phyloP scores from a whole-genome alignment of 2,888 invertebrate genomes.

The Eudasyphora cyanicolor region DNA sequence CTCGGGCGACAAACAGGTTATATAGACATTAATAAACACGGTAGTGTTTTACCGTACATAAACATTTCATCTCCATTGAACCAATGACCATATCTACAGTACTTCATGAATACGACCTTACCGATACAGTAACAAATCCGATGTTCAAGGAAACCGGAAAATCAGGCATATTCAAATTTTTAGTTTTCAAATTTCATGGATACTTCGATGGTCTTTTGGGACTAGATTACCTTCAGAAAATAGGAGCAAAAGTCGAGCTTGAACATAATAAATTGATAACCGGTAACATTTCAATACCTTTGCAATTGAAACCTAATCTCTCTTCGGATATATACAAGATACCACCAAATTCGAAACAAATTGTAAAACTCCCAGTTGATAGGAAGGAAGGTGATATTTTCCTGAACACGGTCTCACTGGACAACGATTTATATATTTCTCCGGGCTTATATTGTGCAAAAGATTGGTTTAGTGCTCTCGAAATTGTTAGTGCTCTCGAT shows the following conservation, averaged over 20 bases:
- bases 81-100: too few relatives aligned
- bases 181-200: neutral
- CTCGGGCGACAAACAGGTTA: too few relatives aligned
- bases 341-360: conserved; percentile 17
- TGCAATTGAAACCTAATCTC: conserved; percentile 29
- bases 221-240: neutral
- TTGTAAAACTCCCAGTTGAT: conserved; percentile 37
- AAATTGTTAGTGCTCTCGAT: conserved; percentile 39
- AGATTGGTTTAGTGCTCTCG: conserved; percentile 35
- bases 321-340: conserved; percentile 6
- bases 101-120: too few relatives aligned
- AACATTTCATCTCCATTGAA: too few relatives aligned
- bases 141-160: neutral
- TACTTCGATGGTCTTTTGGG: neutral
- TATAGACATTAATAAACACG: too few relatives aligned
- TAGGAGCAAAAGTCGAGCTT: neutral
- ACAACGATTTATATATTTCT: neutral
- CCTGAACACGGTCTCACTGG: neutral
- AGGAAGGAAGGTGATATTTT: neutral
- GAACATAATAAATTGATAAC: neutral
- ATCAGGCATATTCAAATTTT: too few relatives aligned
- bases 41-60: too few relatives aligned
- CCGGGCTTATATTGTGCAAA: neutral
- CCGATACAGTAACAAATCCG: too few relatives aligned
- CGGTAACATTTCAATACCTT: neutral